phyloP scores from a whole-genome alignment of 1,140 invertebrate species.

The Muscidifurax raptorellus region DNA sequence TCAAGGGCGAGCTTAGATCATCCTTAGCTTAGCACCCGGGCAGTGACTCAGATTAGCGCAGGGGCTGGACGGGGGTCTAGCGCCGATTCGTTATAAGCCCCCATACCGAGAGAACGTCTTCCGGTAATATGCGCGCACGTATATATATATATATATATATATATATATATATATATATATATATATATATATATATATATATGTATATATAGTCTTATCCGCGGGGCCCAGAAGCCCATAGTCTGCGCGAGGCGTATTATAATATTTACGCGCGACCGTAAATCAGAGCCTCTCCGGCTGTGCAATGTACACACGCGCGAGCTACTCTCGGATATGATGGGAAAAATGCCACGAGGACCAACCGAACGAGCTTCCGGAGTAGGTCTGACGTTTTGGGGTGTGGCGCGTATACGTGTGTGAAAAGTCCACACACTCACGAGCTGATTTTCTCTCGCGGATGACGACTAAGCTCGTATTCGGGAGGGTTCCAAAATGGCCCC shows the following conservation, averaged over 20 bases:
- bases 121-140: neutral
- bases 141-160: too few species aligned
- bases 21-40: neutral
- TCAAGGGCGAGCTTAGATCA: neutral
- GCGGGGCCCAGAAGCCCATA: neutral
- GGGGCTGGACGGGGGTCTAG: neutral
- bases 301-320: neutral
- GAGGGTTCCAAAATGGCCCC: neutral
- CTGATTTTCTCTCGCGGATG: neutral
- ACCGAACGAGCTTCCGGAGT: slow-evolving; percentile 27
- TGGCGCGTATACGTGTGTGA: neutral
- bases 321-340: neutral
- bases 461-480: neutral
- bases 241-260: slow-evolving; percentile 7
- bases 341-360: slow-evolving; percentile 22
- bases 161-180: too few species aligned
- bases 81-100: slow-evolving; percentile 24
- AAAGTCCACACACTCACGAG: neutral
- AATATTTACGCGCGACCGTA: slow-evolving; percentile 51
- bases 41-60: slow-evolving; percentile 24
- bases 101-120: slow-evolving; percentile 11
- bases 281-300: slow-evolving; percentile 13
- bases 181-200: too few species aligned
- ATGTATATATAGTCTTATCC: slow-evolving; percentile 6
- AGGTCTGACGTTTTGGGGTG: slow-evolving; percentile 24